Evolutionary conservation across 2,797 vertebrate species (phyloP).

Genomic region (Leucoraja ocellata): DNA sequence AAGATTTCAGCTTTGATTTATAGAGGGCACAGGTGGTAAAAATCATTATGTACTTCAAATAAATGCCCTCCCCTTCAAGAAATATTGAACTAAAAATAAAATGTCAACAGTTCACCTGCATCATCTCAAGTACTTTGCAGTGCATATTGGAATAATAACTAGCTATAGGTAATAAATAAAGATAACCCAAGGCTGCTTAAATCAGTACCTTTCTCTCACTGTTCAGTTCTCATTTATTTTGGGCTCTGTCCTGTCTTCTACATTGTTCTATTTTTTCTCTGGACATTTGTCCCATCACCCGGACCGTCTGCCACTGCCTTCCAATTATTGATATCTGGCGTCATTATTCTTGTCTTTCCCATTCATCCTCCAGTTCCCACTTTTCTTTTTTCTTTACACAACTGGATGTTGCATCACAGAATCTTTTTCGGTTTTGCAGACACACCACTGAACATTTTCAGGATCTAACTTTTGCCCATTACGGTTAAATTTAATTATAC

Average conservation of each 20-base stretch:
- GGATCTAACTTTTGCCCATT: background rate
- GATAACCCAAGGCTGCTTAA: background rate
- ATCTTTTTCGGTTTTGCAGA: background rate
- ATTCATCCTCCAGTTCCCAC: background rate
- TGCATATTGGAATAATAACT: background rate
- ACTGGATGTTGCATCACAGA: background rate
- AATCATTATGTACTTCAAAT: slow-evolving; percentile 23
- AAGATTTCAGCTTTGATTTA: background rate
- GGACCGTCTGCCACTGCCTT: background rate
- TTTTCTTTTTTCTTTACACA: background rate
- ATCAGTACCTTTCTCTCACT: background rate
- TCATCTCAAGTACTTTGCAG: slow-evolving; percentile 10
- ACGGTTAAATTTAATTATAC: background rate
- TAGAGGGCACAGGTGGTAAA: background rate
- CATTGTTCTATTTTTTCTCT: background rate
- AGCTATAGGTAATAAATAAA: slow-evolving; percentile 13
- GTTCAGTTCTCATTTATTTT: background rate
- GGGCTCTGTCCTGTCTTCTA: background rate
- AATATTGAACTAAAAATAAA: slow-evolving; percentile 27
- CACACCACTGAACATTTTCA: too few species aligned
- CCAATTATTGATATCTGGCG: background rate
- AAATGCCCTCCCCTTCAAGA: slow-evolving; percentile 3
- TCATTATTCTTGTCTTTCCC: background rate
- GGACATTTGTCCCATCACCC: background rate
- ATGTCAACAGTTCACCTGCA: slow-evolving; percentile 23